phyloP scores from a whole-genome alignment of 2,888 invertebrate genomes.

The Erannis defoliaria region DNA sequence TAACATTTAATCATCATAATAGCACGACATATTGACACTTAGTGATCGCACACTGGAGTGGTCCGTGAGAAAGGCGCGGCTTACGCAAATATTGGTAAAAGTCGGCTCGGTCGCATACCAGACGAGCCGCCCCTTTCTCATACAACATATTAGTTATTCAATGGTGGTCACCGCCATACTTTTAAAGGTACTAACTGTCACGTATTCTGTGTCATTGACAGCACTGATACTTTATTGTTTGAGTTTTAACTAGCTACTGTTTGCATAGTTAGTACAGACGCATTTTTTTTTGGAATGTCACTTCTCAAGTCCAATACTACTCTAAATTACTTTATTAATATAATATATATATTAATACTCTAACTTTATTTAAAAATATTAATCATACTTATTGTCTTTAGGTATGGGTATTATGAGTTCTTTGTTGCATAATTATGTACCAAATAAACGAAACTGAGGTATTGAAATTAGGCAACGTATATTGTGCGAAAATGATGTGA shows the following conservation, averaged over 20 bases:
- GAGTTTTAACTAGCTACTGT: too few relatives aligned
- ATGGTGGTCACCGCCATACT: constrained; percentile 7
- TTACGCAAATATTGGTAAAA: constrained; percentile 73
- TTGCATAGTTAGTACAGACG: too few relatives aligned
- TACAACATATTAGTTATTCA: constrained; percentile 5
- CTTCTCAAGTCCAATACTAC: too few relatives aligned
- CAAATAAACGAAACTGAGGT: too few relatives aligned
- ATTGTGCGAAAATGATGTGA: not conserved
- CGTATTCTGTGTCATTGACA: constrained; percentile 18
- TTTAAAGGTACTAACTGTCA: constrained; percentile 17
- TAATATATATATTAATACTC: too few relatives aligned
- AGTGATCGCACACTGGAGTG: constrained; percentile 64
- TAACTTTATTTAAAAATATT: too few relatives aligned
- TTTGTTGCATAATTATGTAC: too few relatives aligned
- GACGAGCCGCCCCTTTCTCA: constrained; percentile 23
- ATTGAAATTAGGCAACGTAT: too few relatives aligned
- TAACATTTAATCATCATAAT: constrained; percentile 63
- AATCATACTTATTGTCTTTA: too few relatives aligned
- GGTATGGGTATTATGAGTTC: too few relatives aligned
- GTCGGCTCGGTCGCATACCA: constrained; percentile 41
- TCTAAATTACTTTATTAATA: too few relatives aligned
- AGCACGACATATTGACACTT: constrained; percentile 74
- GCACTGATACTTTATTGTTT: not conserved
- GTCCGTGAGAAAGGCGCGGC: constrained; percentile 73
- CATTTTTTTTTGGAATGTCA: too few relatives aligned